Conservation (phyloP, 2,888 invertebrate species). For the Tolmerus cingulatus region DNA sequence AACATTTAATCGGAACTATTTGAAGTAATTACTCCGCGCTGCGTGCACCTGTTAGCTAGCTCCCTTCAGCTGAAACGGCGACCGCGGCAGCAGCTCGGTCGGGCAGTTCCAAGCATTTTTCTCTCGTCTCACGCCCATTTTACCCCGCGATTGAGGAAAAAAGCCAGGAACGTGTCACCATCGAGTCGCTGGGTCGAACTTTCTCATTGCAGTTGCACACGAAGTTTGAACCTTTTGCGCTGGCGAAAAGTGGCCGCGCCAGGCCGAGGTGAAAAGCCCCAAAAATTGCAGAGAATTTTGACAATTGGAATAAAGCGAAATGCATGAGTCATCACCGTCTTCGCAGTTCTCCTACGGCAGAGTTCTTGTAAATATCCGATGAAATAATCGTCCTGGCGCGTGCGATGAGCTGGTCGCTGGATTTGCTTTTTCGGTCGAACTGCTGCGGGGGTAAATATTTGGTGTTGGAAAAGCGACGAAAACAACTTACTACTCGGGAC, state of each 20-base stretch:
- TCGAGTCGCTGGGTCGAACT: not conserved
- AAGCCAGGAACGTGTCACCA: not conserved
- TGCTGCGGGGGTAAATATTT: slow-evolving; percentile 1
- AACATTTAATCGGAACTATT: not conserved
- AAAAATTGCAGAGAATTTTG: not conserved
- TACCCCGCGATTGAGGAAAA: not conserved
- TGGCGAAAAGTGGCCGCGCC: not conserved
- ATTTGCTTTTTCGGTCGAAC: not conserved
- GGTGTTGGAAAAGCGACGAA: slow-evolving; percentile 40
- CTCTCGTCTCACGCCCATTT: slow-evolving; percentile 37
- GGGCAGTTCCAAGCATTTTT: not conserved
- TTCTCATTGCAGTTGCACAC: not conserved
- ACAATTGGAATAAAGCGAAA: slow-evolving; percentile 13
- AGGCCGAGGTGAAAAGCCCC: not conserved
- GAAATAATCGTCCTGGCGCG: slow-evolving; percentile 47
- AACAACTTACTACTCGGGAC: slow-evolving; percentile 81
- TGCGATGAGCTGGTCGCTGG: not conserved
- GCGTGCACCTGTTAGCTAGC: not conserved
- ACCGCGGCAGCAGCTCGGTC: not conserved
- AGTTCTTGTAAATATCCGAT: not conserved
- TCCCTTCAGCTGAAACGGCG: not conserved
- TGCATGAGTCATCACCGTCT: slow-evolving; percentile 22
- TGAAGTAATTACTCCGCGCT: not conserved
- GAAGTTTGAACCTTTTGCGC: not conserved
- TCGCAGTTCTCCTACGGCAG: not conserved